phyloP scores from a whole-genome alignment of 64 coral and sea anemone species.

The Dendrophyllia cribrosa region DNA sequence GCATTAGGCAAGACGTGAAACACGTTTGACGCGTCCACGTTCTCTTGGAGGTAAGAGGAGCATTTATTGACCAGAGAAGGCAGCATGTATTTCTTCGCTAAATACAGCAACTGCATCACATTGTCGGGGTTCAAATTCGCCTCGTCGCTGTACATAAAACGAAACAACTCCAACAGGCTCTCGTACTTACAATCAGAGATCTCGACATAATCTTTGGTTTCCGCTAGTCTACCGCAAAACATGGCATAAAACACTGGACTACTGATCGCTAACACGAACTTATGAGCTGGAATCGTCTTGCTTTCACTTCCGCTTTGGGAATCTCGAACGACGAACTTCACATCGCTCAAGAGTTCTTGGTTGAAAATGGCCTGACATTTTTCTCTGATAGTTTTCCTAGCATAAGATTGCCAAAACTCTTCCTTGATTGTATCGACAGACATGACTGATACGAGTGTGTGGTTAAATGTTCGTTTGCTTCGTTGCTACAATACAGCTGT shows the following conservation, averaged over 20 bases:
- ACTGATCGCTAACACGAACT: slow-evolving; percentile 60
- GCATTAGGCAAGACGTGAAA: slow-evolving; percentile 63
- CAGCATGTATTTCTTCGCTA: slow-evolving; percentile 68
- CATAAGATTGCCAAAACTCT: not conserved
- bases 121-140: slow-evolving; percentile 37
- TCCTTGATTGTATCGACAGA: not conserved
- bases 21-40: slow-evolving; percentile 38
- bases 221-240: slow-evolving; percentile 43
- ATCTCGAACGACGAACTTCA: slow-evolving; percentile 49
- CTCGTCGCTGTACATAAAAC: slow-evolving; percentile 73
- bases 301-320: not conserved
- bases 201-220: slow-evolving; percentile 11
- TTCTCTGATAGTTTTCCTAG: slow-evolving; percentile 33
- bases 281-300: slow-evolving; percentile 53
- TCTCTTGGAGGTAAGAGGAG: slow-evolving; percentile 27
- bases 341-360: slow-evolving; percentile 58
- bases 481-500: not conserved
- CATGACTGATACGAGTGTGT: not conserved
- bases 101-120: slow-evolving; percentile 57
- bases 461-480: too few relatives aligned
- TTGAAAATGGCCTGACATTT: slow-evolving; percentile 65
- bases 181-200: slow-evolving; percentile 23
- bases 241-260: slow-evolving; percentile 70
- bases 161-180: slow-evolving; percentile 58
- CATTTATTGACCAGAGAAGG: slow-evolving; percentile 53